A percentile compares a stretch with the other conserved stretches of the same genome.
These are phyloP conservation scores for Dolichallabes microphthalmus DNA, from an alignment of 2,113 vertebrate genomes.

Conservation along the genomic window DNA sequence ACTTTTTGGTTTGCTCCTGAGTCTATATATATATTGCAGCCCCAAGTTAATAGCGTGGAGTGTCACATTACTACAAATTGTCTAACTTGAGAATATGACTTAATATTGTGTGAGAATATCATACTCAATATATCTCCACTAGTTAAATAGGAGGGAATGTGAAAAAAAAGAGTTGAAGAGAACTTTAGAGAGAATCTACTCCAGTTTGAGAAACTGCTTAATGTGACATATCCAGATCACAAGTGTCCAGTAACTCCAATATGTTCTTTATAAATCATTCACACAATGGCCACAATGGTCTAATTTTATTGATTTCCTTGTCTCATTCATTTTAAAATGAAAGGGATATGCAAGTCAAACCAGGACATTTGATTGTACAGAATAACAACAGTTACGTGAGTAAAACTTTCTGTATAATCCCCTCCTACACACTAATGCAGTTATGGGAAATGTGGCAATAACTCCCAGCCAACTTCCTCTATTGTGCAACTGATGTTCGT, in stretches of 20 bases:
- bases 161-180: background rate
- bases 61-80: background rate
- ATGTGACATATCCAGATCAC: background rate
- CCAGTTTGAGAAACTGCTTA: background rate
- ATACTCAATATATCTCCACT: background rate
- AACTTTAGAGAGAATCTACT: too few relatives aligned
- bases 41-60: background rate
- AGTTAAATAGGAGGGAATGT: background rate
- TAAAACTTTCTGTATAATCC: too few relatives aligned
- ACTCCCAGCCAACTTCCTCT: too few relatives aligned
- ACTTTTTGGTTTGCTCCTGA: too few relatives aligned
- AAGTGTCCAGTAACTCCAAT: background rate
- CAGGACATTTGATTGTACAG: too few relatives aligned
- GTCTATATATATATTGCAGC: constrained; percentile 16
- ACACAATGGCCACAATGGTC: background rate
- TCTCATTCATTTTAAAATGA: background rate
- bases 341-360: too few relatives aligned
- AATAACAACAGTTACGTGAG: too few relatives aligned
- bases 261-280: background rate
- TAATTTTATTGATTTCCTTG: background rate
- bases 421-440: too few relatives aligned
- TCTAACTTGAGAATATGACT: background rate
- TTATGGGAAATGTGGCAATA: too few relatives aligned
- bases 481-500: too few relatives aligned
- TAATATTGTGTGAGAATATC: background rate